Evolutionary conservation across 2,888 invertebrate genomes (phyloP).

Genomic region (Cephus spinipes): DNA sequence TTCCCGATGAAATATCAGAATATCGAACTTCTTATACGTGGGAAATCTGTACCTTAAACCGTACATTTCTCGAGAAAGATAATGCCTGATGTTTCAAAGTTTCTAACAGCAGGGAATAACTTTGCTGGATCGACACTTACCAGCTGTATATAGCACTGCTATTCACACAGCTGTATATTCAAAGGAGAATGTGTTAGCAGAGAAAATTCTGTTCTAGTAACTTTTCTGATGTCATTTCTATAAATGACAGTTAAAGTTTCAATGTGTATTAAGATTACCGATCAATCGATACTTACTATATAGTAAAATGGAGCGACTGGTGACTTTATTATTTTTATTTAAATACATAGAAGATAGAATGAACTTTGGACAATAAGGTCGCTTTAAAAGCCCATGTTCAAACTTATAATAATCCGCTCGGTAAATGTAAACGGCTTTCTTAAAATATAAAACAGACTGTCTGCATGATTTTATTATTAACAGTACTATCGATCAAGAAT

Average conservation of each 20-base stretch:
- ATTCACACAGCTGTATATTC: neutral
- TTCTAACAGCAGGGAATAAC: constrained; percentile 25
- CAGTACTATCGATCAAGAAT: neutral
- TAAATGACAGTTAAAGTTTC: neutral
- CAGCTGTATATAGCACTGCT: neutral
- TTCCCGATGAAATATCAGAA: neutral
- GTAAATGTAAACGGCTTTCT: neutral
- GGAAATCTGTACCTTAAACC: constrained; percentile 23
- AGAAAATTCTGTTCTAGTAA: neutral
- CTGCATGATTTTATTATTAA: neutral
- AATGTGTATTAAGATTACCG: neutral
- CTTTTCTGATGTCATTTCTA: neutral
- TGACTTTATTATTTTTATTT: neutral
- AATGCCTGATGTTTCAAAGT: constrained; percentile 36
- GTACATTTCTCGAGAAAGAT: constrained; percentile 24
- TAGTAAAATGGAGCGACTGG: neutral
- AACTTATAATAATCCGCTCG: neutral
- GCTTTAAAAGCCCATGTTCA: neutral
- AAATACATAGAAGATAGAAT: neutral
- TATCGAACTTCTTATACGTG: neutral
- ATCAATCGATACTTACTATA: neutral
- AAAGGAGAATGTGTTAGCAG: neutral
- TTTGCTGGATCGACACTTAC: neutral
- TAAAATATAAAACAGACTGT: neutral
- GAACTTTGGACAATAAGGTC: neutral